Base-by-base conservation (phyloP, 2,797 vertebrate genomes). In the Sparidentex hasta region DNA sequence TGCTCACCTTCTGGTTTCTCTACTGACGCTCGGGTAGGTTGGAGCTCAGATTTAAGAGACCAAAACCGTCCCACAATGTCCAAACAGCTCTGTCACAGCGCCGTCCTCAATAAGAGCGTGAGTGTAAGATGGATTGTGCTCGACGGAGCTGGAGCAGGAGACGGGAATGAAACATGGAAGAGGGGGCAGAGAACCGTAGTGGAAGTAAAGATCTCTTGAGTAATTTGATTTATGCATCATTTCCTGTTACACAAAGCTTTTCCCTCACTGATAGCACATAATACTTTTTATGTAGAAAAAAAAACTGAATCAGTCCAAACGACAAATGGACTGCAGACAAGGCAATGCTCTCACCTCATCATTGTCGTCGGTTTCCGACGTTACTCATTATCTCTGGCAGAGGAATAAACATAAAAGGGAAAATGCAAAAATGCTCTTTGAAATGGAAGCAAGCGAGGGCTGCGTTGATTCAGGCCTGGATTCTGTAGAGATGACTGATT, bases 91-190 rank as follows among this genome's bases (percentile, higher is more conserved):
- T 18, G 51, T 69, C 71, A 62, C 80, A 72, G 78, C 33, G 0
- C 1, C 23, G 48, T 64, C 64, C 64, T 27, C 54, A 9, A 69
- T 12, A 9, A 41, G 54, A 74, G 75, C 74, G 73, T 69, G 67
- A 48, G 82, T 43, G 82, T 83, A 79, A 78, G 72, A 78, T 68
- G 80, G 74, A 72, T 58, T 76, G 63, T 44, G 65, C 80, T 2
- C 55, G 71, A 38, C 20, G 23, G 59, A 59, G 71, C 47, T 25
- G 71, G 46, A 65, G 51, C 29, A 25, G 50, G 33, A 33, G 76
- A 78, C 18, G 8, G 33, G 76, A 68, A 76, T 20, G 69, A 23
- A 55, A 72, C 3, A 6, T 62, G 59, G 23, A 54, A 68, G 41
- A 66, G 66, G 55, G 55, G 41, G 23, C 44, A 41, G 44, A 62